Percentiles rank a stretch among this genome's conserved stretches.
Conservation (phyloP, 2,113 vertebrate genomes). For the Jacana jacana region DNA sequence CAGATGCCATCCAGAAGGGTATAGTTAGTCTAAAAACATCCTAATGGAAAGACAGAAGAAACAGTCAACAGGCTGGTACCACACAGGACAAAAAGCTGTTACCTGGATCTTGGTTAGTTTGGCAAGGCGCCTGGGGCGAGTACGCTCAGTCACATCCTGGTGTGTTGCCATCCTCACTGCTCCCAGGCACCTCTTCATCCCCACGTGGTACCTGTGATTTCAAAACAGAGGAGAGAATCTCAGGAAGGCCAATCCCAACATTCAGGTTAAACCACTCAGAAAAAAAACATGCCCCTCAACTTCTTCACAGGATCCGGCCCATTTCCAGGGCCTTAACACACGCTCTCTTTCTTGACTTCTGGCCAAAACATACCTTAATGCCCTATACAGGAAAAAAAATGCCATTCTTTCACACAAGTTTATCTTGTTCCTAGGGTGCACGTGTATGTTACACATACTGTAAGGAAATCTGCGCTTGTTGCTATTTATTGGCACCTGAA, state of each 20-base stretch:
- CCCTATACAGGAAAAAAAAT: neutral
- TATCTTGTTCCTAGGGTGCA: neutral
- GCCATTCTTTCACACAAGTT: neutral
- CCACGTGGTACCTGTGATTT: neutral
- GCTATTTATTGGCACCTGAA: neutral
- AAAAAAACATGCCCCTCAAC: neutral
- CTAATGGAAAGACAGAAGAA: neutral
- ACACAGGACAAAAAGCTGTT: neutral
- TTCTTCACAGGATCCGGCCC: neutral
- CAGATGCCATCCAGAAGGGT: conserved; percentile 29
- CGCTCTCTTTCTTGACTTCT: neutral
- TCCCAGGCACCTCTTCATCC: neutral
- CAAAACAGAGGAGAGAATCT: neutral
- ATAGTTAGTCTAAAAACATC: neutral
- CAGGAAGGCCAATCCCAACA: neutral
- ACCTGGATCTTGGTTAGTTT: neutral
- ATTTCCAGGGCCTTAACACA: neutral
- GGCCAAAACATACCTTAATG: neutral
- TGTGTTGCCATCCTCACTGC: neutral
- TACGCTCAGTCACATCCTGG: neutral
- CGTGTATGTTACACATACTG: neutral
- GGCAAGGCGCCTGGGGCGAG: neutral
- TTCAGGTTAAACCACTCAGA: neutral
- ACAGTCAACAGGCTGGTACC: neutral
- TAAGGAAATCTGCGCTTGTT: neutral